Base-by-base conservation (phyloP, 2,113 vertebrate species). In the Burhinus bistriatus region DNA sequence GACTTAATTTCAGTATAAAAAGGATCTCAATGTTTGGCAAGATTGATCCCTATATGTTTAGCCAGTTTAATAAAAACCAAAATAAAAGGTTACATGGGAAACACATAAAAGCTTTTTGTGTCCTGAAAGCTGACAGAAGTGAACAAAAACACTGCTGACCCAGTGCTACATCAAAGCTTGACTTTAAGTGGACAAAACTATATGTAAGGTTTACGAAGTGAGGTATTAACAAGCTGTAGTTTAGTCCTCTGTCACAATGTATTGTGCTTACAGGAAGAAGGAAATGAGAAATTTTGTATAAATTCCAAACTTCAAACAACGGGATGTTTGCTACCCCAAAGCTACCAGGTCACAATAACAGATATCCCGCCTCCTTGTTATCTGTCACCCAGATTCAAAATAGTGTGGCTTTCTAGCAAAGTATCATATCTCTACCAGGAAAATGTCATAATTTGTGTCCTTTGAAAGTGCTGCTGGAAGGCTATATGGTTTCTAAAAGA, bases 251-350 rank as follows among this genome's bases (percentile, higher is more conserved):
- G 81, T 91, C 89, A 96, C 94, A 86, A 89, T 17, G 91, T n/a
- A 97, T 96, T 97, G 97, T 97, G 78, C 83, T 95, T 57, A 47
- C 95, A 96, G 96, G 95, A 97, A 98, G 85, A 64, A 97, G 97
- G 96, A 98, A 98, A 98, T 97, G 97, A 96, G 96, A 87, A 95
- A 94, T 97, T 94, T 12, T 96, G 93, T 97, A 75, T 91, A 92
- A 94, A 93, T 94, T 93, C 91, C 90, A 85, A 86, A 87, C 95
- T 96, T 96, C 94, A 97, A 96, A 96, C 92, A 79, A 96, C 7
- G 86, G 95, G 96, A 97, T 97, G 95, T 96, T 88, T 94, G 83
- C 80, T 82, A 89, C 83, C 81, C 85, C 70, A 34, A 40, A 82
- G 91, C 40, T 32, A 36, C 27, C 61, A 59, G 91, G 87, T 96